Evolutionary conservation across 30 jellyfish, hydroid and myxozoan species (phyloP).

Genomic region (Mastigias papua): DNA sequence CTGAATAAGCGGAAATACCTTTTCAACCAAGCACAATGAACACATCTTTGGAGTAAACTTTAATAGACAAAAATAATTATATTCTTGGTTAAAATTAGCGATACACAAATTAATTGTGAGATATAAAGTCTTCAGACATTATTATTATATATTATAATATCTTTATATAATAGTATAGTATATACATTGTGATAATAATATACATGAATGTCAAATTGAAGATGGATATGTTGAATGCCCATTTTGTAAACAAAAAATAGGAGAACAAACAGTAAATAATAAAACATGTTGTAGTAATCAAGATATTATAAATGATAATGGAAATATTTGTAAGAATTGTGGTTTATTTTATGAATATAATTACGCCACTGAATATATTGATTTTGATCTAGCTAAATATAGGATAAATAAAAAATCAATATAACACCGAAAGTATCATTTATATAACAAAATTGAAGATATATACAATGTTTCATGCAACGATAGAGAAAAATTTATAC

Average conservation of each 20-base stretch:
- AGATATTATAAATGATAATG: constrained; percentile 27
- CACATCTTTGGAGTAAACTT: too few relatives aligned
- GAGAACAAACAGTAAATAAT: constrained; percentile 21
- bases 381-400: constrained; percentile 8
- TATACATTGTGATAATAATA: constrained; percentile 7
- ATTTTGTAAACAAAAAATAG: constrained; percentile 35
- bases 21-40: too few relatives aligned
- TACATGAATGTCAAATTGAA: constrained; percentile 1
- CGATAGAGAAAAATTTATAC: constrained; percentile 19
- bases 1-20: too few relatives aligned
- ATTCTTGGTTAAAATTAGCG: too few relatives aligned
- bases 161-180: too few relatives aligned
- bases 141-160: too few relatives aligned
- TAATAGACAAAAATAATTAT: too few relatives aligned
- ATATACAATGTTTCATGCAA: not conserved
- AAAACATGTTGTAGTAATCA: constrained; percentile 27
- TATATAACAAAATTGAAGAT: constrained; percentile 7
- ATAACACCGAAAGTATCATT: constrained; percentile 39
- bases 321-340: constrained; percentile 27
- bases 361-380: constrained; percentile 24
- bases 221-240: constrained; percentile 12
- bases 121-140: too few relatives aligned
- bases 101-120: too few relatives aligned
- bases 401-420: constrained; percentile 27
- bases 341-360: constrained; percentile 30